Percentiles rank a stretch among this genome's conserved stretches.
These are phyloP conservation scores for Semotilus atromaculatus DNA, from an alignment of 2,797 vertebrate species.

Conservation along the genomic window DNA sequence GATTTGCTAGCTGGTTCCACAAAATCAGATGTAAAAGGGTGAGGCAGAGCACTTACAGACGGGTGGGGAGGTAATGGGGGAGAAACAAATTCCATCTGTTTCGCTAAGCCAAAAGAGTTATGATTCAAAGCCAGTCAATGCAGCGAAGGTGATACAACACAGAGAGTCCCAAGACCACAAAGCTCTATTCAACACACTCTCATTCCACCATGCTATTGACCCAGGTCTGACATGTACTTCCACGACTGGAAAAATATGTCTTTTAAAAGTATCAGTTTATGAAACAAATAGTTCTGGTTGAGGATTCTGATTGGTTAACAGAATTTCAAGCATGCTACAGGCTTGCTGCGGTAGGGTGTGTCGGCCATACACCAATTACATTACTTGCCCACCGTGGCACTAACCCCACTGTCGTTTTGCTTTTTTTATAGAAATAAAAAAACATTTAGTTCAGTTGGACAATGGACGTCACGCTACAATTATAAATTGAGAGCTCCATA, in stretches of 20 bases:
- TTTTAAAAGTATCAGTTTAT: not conserved
- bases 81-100: constrained; percentile 48
- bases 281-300: not conserved
- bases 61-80: constrained; percentile 1
- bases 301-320: not conserved
- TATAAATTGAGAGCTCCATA: not conserved
- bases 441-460: not conserved
- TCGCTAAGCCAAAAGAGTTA: constrained; percentile 45
- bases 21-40: constrained; percentile 16
- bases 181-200: constrained; percentile 6
- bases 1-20: not conserved
- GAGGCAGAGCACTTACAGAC: not conserved
- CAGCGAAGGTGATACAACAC: constrained; percentile 36
- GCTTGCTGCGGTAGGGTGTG: not conserved
- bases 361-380: not conserved
- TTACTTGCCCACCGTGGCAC: not conserved
- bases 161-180: constrained; percentile 17
- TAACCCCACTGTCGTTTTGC: not conserved
- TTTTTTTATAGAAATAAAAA: not conserved
- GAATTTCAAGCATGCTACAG: not conserved
- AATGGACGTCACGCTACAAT: not conserved
- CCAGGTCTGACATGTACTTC: constrained; percentile 22
- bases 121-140: constrained; percentile 47
- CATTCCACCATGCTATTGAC: constrained; percentile 14
- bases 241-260: not conserved